These are phyloP conservation scores for Drosophila meridionalis DNA, from an alignment of 2,888 invertebrate species.

Conservation along the genomic window DNA sequence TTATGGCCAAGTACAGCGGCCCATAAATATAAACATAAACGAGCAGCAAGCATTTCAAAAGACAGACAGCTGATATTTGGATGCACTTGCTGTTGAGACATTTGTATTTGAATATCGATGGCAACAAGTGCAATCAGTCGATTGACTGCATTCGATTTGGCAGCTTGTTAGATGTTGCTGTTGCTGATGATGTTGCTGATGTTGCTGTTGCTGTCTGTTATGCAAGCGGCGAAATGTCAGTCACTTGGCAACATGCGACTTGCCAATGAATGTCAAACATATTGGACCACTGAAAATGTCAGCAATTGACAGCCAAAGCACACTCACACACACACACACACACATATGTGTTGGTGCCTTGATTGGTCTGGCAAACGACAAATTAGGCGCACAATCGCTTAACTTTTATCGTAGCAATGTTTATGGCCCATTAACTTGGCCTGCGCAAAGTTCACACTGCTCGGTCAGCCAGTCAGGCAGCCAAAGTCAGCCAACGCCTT, in stretches of 20 bases:
- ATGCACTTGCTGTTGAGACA: slow-evolving; percentile 58
- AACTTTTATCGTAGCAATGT: slow-evolving; percentile 66
- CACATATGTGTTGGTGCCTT: slow-evolving; percentile 44
- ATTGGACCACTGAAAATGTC: slow-evolving; percentile 77
- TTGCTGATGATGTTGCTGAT: slow-evolving; percentile 43
- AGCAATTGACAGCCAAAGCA: slow-evolving; percentile 69
- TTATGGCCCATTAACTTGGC: slow-evolving; percentile 70
- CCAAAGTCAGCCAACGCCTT: slow-evolving; percentile 60
- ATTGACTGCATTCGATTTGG: slow-evolving; percentile 72
- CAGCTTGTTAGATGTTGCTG: slow-evolving; percentile 53
- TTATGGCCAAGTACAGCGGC: slow-evolving; percentile 59
- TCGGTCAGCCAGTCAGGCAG: slow-evolving; percentile 45
- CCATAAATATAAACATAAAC: slow-evolving; percentile 42
- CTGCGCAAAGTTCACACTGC: slow-evolving; percentile 53
- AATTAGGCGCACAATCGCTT: slow-evolving; percentile 74
- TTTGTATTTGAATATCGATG: slow-evolving; percentile 67
- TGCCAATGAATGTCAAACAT: slow-evolving; percentile 75
- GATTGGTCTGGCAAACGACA: slow-evolving; percentile 76
- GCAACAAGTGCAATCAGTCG: slow-evolving; percentile 76
- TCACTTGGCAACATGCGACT: slow-evolving; percentile 75
- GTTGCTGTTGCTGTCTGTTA: slow-evolving; percentile 54
- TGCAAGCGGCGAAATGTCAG: slow-evolving; percentile 77
- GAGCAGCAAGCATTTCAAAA: slow-evolving; percentile 15
- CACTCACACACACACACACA: slow-evolving; percentile 37
- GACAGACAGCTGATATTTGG: slow-evolving; percentile 39